Conservation (phyloP, 1,140 invertebrate species). For the Drosophila seguyi region DNA sequence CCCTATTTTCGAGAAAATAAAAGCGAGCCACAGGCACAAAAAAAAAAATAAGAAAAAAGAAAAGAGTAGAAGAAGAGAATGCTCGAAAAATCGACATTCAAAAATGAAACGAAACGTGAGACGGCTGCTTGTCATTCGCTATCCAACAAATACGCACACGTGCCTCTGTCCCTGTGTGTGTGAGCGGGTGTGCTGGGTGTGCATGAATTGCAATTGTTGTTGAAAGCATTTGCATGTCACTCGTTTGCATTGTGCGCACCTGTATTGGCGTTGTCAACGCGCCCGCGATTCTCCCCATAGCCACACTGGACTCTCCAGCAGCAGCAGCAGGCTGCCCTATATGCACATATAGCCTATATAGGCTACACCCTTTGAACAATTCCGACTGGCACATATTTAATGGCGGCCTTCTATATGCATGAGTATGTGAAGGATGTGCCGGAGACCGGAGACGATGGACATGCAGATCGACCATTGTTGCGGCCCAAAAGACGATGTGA, state of each 20-base stretch:
- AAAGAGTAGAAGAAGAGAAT: conserved; percentile 45
- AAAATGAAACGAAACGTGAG: conserved; percentile 77
- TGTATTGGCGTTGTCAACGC: conserved; percentile 78
- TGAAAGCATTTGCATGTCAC: conserved; percentile 83
- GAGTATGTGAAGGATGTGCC: conserved; percentile 26
- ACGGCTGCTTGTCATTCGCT: conserved; percentile 46
- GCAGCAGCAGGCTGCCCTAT: background rate
- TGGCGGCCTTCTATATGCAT: conserved; percentile 67
- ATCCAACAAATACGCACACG: conserved; percentile 3
- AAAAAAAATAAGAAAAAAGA: conserved; percentile 1
- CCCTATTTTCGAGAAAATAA: conserved; percentile 15
- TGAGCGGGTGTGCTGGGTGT: conserved; percentile 22
- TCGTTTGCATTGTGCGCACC: conserved; percentile 77
- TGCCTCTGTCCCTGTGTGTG: conserved; percentile 1
- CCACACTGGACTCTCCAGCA: background rate
- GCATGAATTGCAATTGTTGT: conserved; percentile 82
- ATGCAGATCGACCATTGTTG: conserved; percentile 53
- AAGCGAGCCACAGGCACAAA: conserved; percentile 43
- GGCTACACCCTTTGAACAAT: conserved; percentile 29
- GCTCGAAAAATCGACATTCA: conserved; percentile 71
- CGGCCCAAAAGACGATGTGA: conserved; percentile 58
- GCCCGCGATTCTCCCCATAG: conserved; percentile 21
- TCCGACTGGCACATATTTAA: conserved; percentile 57
- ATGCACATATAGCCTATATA: conserved; percentile 2
- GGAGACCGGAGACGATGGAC: conserved; percentile 17